Conservation (phyloP, 1,140 invertebrate genomes). For the Rhagoletis pomonella region DNA sequence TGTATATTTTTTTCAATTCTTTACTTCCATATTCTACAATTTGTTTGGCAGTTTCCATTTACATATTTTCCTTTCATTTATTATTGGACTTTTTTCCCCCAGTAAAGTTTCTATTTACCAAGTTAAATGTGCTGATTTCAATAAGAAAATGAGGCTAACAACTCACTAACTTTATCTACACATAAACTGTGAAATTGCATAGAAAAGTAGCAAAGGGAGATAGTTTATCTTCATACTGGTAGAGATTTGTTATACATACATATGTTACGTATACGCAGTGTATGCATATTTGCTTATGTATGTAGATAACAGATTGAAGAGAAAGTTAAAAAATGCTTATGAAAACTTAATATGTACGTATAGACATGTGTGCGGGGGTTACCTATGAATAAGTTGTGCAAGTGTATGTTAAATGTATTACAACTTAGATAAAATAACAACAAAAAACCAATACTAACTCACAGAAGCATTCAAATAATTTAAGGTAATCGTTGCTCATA, state of each 20-base stretch:
- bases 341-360: neutral
- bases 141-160: slow-evolving; percentile 36
- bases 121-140: slow-evolving; percentile 42
- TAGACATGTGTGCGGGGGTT: no score
- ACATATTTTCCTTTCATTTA: neutral
- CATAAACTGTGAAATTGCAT: neutral
- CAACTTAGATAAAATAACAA: no score
- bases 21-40: neutral
- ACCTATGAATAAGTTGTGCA: no score
- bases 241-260: neutral
- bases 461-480: no score
- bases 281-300: neutral
- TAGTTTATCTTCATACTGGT: no score
- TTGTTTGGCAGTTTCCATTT: neutral
- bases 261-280: slow-evolving; percentile 37
- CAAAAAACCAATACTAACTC: no score
- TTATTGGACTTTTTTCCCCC: neutral
- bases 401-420: no score
- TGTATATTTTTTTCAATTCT: neutral
- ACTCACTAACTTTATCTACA: slow-evolving; percentile 28
- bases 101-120: slow-evolving; percentile 37
- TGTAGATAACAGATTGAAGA: neutral
- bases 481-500: no score
- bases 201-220: neutral
- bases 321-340: slow-evolving; percentile 32